Evolutionary conservation across 2,113 vertebrate species (phyloP).

Genomic region (Elachura formosa): DNA sequence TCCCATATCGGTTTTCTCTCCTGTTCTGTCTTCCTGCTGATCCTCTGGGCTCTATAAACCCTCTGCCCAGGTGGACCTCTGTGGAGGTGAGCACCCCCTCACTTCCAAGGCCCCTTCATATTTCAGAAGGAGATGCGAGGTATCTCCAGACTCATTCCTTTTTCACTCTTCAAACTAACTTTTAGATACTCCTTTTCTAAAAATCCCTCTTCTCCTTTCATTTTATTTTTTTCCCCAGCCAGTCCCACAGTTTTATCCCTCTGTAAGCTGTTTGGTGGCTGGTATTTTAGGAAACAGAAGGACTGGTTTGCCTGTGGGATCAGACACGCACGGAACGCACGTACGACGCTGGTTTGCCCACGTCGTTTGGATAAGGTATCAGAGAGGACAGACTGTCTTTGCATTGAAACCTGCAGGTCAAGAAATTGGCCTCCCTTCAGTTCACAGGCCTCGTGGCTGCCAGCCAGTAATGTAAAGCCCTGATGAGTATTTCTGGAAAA

Average conservation of each 20-base stretch:
- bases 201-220: not conserved
- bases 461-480: slow-evolving; percentile 51
- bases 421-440: slow-evolving; percentile 27
- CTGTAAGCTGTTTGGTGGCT: not conserved
- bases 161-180: not conserved
- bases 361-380: slow-evolving; percentile 38
- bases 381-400: slow-evolving; percentile 30
- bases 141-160: not conserved
- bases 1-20: slow-evolving; percentile 21
- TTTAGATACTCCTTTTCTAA: not conserved
- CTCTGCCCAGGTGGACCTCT: not conserved
- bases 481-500: slow-evolving; percentile 25
- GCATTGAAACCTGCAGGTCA: slow-evolving; percentile 28
- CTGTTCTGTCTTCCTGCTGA: not conserved
- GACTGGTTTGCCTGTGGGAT: not conserved
- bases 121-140: fast-evolving
- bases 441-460: not conserved
- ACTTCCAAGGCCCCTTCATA: not conserved
- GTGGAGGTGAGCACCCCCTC: not conserved
- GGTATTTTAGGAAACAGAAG: not conserved
- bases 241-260: not conserved
- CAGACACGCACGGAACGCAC: not conserved
- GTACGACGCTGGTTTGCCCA: not conserved
- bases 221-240: not conserved
- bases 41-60: not conserved